Percentiles rank a stretch among this genome's conserved stretches.
Conservation (phyloP, 1,140 invertebrate species). For the Drosophila suzukii region DNA sequence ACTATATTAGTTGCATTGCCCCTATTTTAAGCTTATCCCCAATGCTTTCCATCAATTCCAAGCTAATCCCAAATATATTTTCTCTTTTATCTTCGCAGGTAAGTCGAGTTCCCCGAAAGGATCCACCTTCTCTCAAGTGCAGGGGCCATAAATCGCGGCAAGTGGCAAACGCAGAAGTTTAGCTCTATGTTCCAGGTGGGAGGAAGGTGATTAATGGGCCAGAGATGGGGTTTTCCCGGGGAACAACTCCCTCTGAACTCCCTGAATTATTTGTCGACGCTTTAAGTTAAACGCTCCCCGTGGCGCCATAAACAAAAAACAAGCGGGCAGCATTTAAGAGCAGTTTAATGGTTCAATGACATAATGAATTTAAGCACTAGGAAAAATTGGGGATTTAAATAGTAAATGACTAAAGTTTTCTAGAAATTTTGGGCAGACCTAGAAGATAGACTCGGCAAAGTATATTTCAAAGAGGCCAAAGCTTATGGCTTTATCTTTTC, state of each 20-base stretch:
- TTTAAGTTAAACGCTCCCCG: conserved; percentile 79
- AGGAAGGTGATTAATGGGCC: conserved; percentile 12
- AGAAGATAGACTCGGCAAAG: too few relatives aligned
- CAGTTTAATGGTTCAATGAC: conserved; percentile 82
- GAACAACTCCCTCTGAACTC: conserved; percentile 11
- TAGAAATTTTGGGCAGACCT: too few relatives aligned
- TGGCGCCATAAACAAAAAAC: conserved; percentile 63
- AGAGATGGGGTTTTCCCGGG: conserved; percentile 9
- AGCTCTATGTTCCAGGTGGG: conserved; percentile 32
- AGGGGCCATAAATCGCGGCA: conserved; percentile 69
- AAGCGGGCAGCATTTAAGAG: conserved; percentile 69
- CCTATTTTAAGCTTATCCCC: not conserved
- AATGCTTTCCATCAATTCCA: conserved; percentile 20
- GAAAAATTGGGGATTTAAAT: conserved; percentile 1
- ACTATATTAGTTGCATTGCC: not conserved
- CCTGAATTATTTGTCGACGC: conserved; percentile 73
- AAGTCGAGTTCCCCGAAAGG: conserved; percentile 45
- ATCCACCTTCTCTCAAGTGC: conserved; percentile 13
- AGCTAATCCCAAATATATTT: conserved; percentile 46
- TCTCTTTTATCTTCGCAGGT: conserved; percentile 59
- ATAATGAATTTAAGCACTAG: conserved; percentile 76
- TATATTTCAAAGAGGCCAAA: not conserved
- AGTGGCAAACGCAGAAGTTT: conserved; percentile 64
- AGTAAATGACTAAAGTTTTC: too few relatives aligned
- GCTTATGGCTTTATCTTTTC: not conserved